phyloP scores from a whole-genome alignment of 2,797 vertebrate species.

The Benthosema pterotum region DNA sequence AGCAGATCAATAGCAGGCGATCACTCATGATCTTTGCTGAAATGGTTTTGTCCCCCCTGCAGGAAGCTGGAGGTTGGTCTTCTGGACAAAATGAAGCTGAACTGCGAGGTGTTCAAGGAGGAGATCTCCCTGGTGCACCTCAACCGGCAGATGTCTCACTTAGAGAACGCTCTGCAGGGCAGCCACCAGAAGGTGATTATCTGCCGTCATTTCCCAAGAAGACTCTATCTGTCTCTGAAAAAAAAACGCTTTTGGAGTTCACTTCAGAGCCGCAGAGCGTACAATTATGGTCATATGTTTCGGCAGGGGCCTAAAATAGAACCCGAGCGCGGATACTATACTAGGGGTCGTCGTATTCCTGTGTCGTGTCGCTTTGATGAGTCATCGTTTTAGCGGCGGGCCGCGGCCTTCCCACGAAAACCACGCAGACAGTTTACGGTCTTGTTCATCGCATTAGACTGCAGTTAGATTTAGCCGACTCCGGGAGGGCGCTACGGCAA shows the following conservation, averaged over 20 bases:
- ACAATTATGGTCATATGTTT: too few relatives aligned
- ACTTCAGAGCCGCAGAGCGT: too few relatives aligned
- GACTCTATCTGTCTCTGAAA: not conserved
- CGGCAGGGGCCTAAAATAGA: constrained; percentile 14
- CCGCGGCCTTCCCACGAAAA: not conserved
- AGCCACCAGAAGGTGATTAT: constrained; percentile 51
- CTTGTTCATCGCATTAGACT: not conserved
- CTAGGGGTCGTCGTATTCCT: too few relatives aligned
- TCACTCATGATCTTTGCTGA: too few relatives aligned
- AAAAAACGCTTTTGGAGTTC: too few relatives aligned
- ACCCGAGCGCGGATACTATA: not conserved
- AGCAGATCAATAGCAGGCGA: too few relatives aligned
- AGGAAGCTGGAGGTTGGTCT: constrained; percentile 73
- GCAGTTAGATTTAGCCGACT: not conserved
- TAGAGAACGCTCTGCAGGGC: constrained; percentile 61
- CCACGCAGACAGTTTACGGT: constrained; percentile 2
- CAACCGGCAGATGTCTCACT: constrained; percentile 66
- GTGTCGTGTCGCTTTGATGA: too few relatives aligned
- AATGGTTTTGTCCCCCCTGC: constrained; percentile 17
- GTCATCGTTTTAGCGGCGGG: too few relatives aligned
- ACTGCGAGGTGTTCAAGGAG: constrained; percentile 79
- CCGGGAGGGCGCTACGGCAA: constrained; percentile 1
- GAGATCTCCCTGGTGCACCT: constrained; percentile 77
- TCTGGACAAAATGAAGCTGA: constrained; percentile 75
- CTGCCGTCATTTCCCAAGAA: not conserved